Evolutionary conservation across 2,113 vertebrate species (phyloP), one percentile per base, ranked within the genome.

Genomic region (Leptodactylus fuscus): DNA sequence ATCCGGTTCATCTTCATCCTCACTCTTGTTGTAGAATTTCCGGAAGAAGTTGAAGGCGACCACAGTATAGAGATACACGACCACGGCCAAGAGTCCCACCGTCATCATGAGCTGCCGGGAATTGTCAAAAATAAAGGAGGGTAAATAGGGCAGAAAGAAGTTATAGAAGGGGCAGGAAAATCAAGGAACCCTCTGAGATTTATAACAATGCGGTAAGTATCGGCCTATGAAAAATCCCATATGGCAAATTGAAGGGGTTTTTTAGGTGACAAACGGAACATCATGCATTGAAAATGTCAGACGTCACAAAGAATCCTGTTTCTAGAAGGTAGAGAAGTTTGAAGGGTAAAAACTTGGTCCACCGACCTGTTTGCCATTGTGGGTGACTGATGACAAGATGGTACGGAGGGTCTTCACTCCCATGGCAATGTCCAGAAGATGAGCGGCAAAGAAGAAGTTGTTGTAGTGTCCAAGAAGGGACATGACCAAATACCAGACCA

Each of bases 21-120:
- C 97, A 0, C 97, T 97, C 94, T 91, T 97, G 92, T 98, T 98
- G 93, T 98, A 98, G 92, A 98, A 98, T 90, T 98, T 98, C 60
- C 97, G 94, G 94, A 98, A 98, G 92, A 98, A 98, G 92, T 97
- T 98, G 90, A 98, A 98, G 88, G 97, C 97, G 83, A 98, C 95
- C 18, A 98, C 97, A 0, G 97, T 98, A 91, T 97, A 98, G 6
- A 98, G 94, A 85, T 98, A 97, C 5, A 98, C 97, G 44, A 98
- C 95, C 1, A 98, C 97, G 0, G 97, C 97, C 87, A 98, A 92
- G 86, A 97, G 88, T 36, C 97, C 97, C 88, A 98, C 97, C 0
- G 97, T 98, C 97, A 98, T 97, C 93, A 97, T 55, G 90, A 98
- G 91, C 97, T 98, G 91, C 0, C 16, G 62, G 13, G 44, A 29